Percentiles rank a stretch among this genome's conserved stretches.
Evolutionary conservation across 2,113 vertebrate genomes (phyloP).

Genomic region (Mus musculus): GRCm39 chr4:138735001-138735500

Average conservation of each 20-base stretch:
- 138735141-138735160: neutral
- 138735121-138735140: neutral
- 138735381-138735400: neutral
- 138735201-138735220: neutral
- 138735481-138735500: neutral
- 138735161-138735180: accelerated
- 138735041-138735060: neutral
- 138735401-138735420: neutral
- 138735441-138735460: neutral
- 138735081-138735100: neutral
- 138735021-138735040: neutral
- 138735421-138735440: neutral
- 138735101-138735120: neutral
- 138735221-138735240: neutral
- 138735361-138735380: neutral
- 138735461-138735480: neutral
- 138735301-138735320: neutral
- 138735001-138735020: neutral
- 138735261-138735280: neutral
- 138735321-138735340: neutral
- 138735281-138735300: neutral
- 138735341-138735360: neutral
- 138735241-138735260: neutral
- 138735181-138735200: neutral
- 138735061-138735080: neutral